phyloP scores from a whole-genome alignment of 2,113 vertebrate species.

The Bothrops jararaca region DNA sequence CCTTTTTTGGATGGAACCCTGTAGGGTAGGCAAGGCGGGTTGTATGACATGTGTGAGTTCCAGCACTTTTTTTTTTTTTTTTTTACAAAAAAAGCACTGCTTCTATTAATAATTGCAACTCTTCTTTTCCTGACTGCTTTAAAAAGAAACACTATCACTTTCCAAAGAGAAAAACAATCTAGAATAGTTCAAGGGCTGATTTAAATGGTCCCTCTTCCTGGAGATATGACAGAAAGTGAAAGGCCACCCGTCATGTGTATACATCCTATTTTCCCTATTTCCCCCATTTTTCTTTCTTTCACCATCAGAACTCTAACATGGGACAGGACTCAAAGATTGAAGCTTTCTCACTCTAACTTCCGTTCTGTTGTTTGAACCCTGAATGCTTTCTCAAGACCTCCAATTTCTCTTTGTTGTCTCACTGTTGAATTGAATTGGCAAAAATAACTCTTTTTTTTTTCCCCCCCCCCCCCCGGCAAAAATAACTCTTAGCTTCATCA shows the following conservation, averaged over 20 bases:
- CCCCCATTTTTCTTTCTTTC: background rate
- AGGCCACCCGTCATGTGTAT: background rate
- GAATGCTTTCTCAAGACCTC: background rate
- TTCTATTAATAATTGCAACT: background rate
- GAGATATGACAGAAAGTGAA: background rate
- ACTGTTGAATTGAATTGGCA: background rate
- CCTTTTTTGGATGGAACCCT: no score
- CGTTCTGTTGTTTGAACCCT: background rate
- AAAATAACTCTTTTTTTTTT: constrained; percentile 6
- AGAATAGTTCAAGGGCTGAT: background rate
- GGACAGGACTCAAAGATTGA: background rate
- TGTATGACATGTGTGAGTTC: no score
- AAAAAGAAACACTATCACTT: background rate
- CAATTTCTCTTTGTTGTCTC: background rate
- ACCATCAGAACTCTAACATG: background rate
- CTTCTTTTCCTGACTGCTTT: background rate
- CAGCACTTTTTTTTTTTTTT: no score
- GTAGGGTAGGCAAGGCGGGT: no score
- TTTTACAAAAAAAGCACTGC: no score
- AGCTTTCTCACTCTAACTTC: background rate
- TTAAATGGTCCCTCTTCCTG: background rate
- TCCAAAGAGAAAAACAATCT: background rate
- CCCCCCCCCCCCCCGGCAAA: no score
- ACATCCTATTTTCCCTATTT: background rate
- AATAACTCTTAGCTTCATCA: background rate